Percentiles rank a stretch among this genome's conserved stretches.
These are phyloP conservation scores for Andrena bicolor DNA, from an alignment of 2,888 invertebrate species.

Conservation along the genomic window DNA sequence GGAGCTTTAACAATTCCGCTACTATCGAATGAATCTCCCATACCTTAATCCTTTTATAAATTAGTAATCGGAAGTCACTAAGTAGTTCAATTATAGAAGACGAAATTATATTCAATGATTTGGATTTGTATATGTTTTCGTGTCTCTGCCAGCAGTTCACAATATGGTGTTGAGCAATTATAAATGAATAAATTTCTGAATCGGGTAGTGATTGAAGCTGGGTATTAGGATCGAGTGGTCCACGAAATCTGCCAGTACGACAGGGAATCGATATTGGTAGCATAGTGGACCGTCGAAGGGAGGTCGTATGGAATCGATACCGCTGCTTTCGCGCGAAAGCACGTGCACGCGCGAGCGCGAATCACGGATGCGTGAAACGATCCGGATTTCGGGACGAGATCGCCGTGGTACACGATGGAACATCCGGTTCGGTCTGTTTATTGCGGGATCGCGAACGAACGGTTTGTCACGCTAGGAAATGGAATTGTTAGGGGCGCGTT, in stretches of 20 bases:
- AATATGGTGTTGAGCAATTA: not conserved
- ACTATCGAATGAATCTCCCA: no score
- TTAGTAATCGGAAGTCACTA: no score
- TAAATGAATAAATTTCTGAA: not conserved
- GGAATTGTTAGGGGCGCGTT: slow-evolving; percentile 72
- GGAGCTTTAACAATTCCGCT: no score
- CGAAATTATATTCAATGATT: no score
- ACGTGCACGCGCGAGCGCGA: slow-evolving; percentile 15
- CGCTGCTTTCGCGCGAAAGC: slow-evolving; percentile 21
- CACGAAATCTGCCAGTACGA: slow-evolving; percentile 7
- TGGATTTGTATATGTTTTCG: no score
- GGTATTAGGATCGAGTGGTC: not conserved
- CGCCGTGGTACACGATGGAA: slow-evolving; percentile 59
- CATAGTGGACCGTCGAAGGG: slow-evolving; percentile 13
- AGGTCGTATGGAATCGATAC: slow-evolving; percentile 26
- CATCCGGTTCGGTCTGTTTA: slow-evolving; percentile 75
- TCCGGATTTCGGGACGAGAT: slow-evolving; percentile 68
- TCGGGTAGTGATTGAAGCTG: not conserved
- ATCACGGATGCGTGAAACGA: slow-evolving; percentile 70
- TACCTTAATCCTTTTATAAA: no score
- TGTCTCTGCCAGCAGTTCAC: no score
- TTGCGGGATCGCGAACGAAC: slow-evolving; percentile 71
- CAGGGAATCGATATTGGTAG: slow-evolving; percentile 26
- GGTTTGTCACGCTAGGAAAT: slow-evolving; percentile 77
- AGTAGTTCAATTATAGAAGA: no score